Evolutionary conservation across 2,113 vertebrate genomes (phyloP).

Genomic region (Lichenostomus cassidix): DNA sequence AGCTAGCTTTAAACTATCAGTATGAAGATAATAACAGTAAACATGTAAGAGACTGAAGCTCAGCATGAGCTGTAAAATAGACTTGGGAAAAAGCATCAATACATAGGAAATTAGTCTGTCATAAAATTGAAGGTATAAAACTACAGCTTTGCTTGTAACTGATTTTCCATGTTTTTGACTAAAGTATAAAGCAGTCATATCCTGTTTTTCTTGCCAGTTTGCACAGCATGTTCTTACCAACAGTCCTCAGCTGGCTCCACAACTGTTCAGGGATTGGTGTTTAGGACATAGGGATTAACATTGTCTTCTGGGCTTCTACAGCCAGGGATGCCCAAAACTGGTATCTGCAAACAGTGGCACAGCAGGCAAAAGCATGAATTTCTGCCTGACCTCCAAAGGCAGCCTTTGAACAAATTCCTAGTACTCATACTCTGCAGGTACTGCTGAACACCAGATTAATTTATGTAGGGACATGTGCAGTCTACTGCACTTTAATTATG

Average conservation of each 20-base stretch:
- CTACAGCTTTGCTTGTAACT: background rate
- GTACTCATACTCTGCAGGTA: background rate
- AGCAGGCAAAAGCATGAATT: background rate
- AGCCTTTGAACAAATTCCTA: background rate
- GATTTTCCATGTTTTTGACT: background rate
- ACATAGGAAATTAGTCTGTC: background rate
- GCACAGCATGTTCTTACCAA: background rate
- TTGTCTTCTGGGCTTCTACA: background rate
- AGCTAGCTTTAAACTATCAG: background rate
- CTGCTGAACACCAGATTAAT: background rate
- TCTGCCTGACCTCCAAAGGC: background rate
- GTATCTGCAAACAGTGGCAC: background rate
- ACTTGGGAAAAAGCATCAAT: background rate
- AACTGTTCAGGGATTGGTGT: accelerated
- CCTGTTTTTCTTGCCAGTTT: background rate
- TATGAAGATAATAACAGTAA: background rate
- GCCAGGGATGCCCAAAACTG: background rate
- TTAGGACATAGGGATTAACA: accelerated
- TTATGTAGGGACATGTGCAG: background rate
- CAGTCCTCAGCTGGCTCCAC: background rate
- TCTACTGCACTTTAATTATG: background rate
- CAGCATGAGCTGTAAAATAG: background rate
- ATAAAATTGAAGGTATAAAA: background rate
- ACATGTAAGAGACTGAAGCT: background rate
- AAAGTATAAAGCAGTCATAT: background rate